A percentile compares a stretch with the other conserved stretches of the same genome.
Conservation (phyloP, 2,888 invertebrate species). For the Diogma glabrata region DNA sequence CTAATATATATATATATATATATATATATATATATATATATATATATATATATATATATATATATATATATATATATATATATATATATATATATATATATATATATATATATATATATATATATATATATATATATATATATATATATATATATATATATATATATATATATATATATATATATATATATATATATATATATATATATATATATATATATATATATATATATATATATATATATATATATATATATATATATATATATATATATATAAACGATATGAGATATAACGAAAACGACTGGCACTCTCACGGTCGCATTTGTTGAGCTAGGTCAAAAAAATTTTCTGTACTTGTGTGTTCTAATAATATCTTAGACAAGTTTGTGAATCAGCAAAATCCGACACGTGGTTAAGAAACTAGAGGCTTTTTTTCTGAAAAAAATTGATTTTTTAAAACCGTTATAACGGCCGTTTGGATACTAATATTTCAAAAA, state of each 20-base stretch:
- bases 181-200: neutral
- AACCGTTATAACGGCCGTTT: too few relatives aligned
- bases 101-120: neutral
- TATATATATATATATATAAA: too few relatives aligned
- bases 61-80: slow-evolving; percentile 4
- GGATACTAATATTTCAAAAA: too few relatives aligned
- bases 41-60: slow-evolving; percentile 5
- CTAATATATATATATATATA: slow-evolving; percentile 3
- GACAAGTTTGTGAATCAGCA: too few relatives aligned
- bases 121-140: slow-evolving; percentile 4
- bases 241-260: slow-evolving; percentile 3
- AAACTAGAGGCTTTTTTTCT: too few relatives aligned
- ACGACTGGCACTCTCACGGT: too few relatives aligned
- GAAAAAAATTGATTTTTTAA: too few relatives aligned
- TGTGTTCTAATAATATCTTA: too few relatives aligned
- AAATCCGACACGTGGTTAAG: too few relatives aligned
- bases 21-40: slow-evolving; percentile 5
- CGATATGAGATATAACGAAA: too few relatives aligned
- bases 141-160: slow-evolving; percentile 5
- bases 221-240: slow-evolving; percentile 3
- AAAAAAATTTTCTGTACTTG: too few relatives aligned
- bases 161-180: slow-evolving; percentile 5
- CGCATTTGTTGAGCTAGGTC: too few relatives aligned
- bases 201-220: slow-evolving; percentile 3
- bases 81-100: neutral